Evolutionary conservation across 37 sponge, comb jelly and placozoan genomes (phyloP), one percentile per base, ranked within the genome.

Genomic region (Beroe forskalii): DNA sequence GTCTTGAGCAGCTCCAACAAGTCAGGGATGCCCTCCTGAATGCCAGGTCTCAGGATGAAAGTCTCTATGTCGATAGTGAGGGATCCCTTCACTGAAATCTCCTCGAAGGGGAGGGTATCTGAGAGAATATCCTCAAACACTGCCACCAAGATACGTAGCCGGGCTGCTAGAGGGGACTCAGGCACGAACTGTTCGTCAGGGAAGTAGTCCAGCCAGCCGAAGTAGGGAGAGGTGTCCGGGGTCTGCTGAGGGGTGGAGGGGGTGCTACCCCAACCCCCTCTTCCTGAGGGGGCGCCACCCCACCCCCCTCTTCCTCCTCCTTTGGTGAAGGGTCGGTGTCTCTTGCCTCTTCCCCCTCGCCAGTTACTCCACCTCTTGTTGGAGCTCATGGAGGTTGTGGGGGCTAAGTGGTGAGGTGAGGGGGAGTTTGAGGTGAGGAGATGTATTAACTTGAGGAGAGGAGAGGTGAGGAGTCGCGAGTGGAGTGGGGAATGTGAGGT

Each of bases 151-250:
- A 80, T 25, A n/a, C 55, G 37, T 42, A 80, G 55, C 22, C 86
- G 1, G 40, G 55, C 86, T 4, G 40, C 86, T 42, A 80, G 55
- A 27, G 86, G 86, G 17, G 86, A 80, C 55, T 80, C 55, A 23
- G 44, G 30, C 0, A 30, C 30, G 55, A 42, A 80, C 8, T 19
- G 25, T 1, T 80, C 86, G 6, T 80, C 86, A 27, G 86, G 86
- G 60, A 80, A 80, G 86, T 80, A 80, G 27, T 80, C 86, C 55
- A 80, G 4, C 86, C 86, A 80, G n/a, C 86, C 86, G 86, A 28
- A 24, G 55, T 80, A 80, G 19, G 86, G 86, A 25, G 41, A 80
- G 86, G 39, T 44, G 48, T 41, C 44, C 3, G 86, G 55, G n/a
- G 44, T 8, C 20, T 80, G 86, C 1, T n/a, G 55, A 37, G 86